Evolutionary conservation across 2,888 invertebrate genomes (phyloP), one percentile per base, ranked within the genome.

Genomic region (Sminthurides aquaticus): DNA sequence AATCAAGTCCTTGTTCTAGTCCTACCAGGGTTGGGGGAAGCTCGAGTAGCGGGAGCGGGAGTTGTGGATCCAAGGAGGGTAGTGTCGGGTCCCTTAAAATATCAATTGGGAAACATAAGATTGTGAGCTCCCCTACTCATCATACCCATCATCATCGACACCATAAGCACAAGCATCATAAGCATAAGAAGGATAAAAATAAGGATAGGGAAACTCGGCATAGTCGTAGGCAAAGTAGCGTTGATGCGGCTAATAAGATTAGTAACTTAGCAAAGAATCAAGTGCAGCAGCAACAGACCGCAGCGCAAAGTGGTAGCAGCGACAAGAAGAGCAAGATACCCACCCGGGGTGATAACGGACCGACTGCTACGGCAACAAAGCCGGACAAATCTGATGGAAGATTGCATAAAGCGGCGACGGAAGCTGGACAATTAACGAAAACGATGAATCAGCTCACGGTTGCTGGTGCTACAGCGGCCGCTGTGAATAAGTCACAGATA

Each of bases 141-240:
- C 71, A 71, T 55, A 71, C 70, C 63, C 75, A 75, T 63, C 70
- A 69, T 18, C 68, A 73, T 61, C 73, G 71, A 62, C 71, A 71
- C 49, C 67, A 71, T 62, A 66, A 70, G 57, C 69, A 71, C 29
- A 71, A 74, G 64, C 66, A 70, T 55, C 64, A 67, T 25, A 49
- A 60, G 27, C 58, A 62, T 25, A 69, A 65, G 55, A 61, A 67
- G 20, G 56, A 34, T 48, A 59, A 55, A 49, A 49, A 52, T 3
- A 69, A 65, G 56, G 60, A 62, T 54, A 63, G 60, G 43, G 57
- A 66, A 28, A 54, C 28, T 2, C 8, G 57, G 20, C 57, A 58
- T 49, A 57, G 63, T 34, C 56, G 62, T 57, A 20, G 56, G 11
- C 58, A 60, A 18, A 52, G 52, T 20, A 52, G 52, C 52, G 18